A percentile compares a stretch with the other conserved stretches of the same genome.
These are phyloP conservation scores for Pelecanoides urinatrix DNA, from an alignment of 2,113 vertebrate genomes.

Conservation along the genomic window DNA sequence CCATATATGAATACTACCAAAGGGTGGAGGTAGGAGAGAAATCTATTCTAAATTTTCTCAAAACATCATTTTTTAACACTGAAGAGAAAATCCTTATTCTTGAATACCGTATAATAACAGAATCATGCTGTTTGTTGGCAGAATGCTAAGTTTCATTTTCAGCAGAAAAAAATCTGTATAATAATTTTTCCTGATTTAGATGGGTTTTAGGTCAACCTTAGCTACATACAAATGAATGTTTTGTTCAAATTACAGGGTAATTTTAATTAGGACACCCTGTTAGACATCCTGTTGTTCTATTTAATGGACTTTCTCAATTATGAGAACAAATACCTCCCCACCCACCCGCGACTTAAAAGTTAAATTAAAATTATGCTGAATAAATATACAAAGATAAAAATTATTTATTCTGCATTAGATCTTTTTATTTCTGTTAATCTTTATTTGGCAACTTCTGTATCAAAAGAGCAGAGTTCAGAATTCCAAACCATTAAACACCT, in stretches of 20 bases:
- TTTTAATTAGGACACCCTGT: conserved; percentile 63
- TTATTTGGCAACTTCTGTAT: conserved; percentile 38
- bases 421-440: conserved; percentile 33
- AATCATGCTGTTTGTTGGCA: conserved; percentile 25
- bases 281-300: conserved; percentile 61
- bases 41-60: background rate
- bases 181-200: conserved; percentile 39
- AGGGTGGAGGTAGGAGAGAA: background rate
- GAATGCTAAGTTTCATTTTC: conserved; percentile 35
- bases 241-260: conserved; percentile 59
- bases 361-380: conserved; percentile 32
- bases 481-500: conserved; percentile 57
- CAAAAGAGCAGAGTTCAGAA: conserved; percentile 55
- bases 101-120: background rate
- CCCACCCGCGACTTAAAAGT: background rate
- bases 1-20: background rate
- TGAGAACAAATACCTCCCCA: conserved; percentile 15
- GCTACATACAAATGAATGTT: conserved; percentile 52
- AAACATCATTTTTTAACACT: background rate
- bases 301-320: conserved; percentile 66
- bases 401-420: background rate
- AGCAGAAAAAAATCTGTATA: background rate
- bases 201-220: conserved; percentile 55
- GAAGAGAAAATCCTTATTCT: background rate
- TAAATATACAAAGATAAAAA: background rate